Percentiles rank a stretch among this genome's conserved stretches.
These are phyloP conservation scores for Metaphire vulgaris DNA, from an alignment of 1,140 invertebrate species.

Conservation along the genomic window DNA sequence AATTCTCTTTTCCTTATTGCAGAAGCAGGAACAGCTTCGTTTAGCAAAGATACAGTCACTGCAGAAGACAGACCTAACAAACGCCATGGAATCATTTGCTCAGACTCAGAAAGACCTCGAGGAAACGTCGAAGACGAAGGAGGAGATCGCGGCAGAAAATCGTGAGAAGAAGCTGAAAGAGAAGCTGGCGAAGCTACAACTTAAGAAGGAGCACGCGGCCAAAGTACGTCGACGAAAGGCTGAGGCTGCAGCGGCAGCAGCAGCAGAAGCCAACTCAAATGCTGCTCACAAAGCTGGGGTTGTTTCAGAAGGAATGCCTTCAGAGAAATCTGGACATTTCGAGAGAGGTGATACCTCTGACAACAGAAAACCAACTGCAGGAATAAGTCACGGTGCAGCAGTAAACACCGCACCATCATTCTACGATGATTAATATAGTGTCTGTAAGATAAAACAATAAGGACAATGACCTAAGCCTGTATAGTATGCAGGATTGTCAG, in stretches of 20 bases:
- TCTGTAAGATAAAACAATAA: too few relatives aligned
- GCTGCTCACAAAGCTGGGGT: too few relatives aligned
- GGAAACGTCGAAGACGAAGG: slow-evolving; percentile 34
- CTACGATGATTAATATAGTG: too few relatives aligned
- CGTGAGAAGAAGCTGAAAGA: slow-evolving; percentile 35
- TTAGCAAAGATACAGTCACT: slow-evolving; percentile 38
- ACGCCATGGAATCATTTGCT: slow-evolving; percentile 33
- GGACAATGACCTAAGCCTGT: too few relatives aligned
- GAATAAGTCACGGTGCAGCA: too few relatives aligned
- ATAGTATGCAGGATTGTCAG: too few relatives aligned
- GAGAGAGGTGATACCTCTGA: too few relatives aligned
- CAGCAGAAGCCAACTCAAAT: too few relatives aligned
- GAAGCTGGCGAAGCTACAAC: slow-evolving; percentile 34
- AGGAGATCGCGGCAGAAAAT: slow-evolving; percentile 38
- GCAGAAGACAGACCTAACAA: slow-evolving; percentile 34
- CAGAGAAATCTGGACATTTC: too few relatives aligned
- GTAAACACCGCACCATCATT: too few relatives aligned
- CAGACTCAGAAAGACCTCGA: slow-evolving; percentile 32
- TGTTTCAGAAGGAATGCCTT: too few relatives aligned
- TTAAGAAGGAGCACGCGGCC: slow-evolving; percentile 35
- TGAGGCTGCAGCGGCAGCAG: neutral
- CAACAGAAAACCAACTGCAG: too few relatives aligned
- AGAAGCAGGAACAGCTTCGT: slow-evolving; percentile 39
- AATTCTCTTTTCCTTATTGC: neutral
- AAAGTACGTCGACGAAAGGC: slow-evolving; percentile 36